Evolutionary conservation across 1,140 invertebrate species (phyloP).

Genomic region (Telenomus remus): DNA sequence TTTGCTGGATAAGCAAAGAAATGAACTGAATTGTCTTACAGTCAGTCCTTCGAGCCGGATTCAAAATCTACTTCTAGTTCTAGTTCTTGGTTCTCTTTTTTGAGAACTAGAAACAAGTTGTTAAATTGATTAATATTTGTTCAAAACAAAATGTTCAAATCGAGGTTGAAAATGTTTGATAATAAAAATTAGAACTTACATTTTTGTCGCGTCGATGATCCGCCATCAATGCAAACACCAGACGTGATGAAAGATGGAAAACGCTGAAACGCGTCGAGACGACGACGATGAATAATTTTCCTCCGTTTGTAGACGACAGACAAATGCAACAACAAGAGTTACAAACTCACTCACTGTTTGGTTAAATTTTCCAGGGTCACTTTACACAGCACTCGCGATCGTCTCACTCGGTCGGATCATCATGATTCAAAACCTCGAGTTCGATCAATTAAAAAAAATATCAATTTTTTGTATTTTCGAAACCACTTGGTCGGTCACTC

Average conservation of each 20-base stretch:
- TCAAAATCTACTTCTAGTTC: no score
- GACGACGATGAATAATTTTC: conserved; percentile 43
- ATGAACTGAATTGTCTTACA: no score
- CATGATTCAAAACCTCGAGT: neutral
- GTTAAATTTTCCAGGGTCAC: conserved; percentile 28
- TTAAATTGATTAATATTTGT: no score
- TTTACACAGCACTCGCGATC: conserved; percentile 58
- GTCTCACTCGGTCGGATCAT: conserved; percentile 36
- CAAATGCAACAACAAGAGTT: conserved; percentile 6
- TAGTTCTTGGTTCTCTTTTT: no score
- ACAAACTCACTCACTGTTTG: conserved; percentile 40
- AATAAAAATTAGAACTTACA: conserved; percentile 64
- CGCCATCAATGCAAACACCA: conserved; percentile 72
- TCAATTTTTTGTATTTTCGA: no score
- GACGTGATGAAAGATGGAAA: conserved; percentile 52
- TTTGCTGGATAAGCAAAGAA: no score
- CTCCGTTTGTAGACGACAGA: conserved; percentile 39
- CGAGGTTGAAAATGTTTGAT: no score
- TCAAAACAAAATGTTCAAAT: no score
- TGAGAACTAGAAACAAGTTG: no score
- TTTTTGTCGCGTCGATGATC: conserved; percentile 75
- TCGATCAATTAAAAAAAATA: no score
- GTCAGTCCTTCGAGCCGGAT: no score
- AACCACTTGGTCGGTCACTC: conserved; percentile 4
- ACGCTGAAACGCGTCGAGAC: conserved; percentile 32